Evolutionary conservation across 2,797 vertebrate species (phyloP).

Genomic region (Hemibagrus guttatus): DNA sequence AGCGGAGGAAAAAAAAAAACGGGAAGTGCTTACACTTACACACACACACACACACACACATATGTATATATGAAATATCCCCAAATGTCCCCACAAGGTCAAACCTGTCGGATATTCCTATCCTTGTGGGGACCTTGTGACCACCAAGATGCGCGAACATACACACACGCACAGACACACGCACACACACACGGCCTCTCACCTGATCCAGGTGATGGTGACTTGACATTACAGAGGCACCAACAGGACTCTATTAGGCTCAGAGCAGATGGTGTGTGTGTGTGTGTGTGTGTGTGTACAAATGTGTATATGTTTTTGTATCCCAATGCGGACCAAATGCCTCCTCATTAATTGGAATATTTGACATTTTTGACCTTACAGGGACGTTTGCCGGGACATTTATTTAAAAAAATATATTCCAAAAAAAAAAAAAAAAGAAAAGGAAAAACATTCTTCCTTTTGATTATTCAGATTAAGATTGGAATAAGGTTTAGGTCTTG

Average conservation of each 20-base stretch:
- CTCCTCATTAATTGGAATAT: neutral
- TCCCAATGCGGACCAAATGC: neutral
- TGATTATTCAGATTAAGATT: neutral
- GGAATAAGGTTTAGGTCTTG: neutral
- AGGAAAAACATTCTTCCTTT: too few species aligned
- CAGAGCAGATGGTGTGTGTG: constrained; percentile 46
- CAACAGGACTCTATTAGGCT: constrained; percentile 47
- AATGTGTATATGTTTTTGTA: neutral
- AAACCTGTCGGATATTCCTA: neutral
- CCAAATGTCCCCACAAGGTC: neutral
- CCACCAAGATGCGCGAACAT: neutral
- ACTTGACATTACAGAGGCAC: constrained; percentile 45
- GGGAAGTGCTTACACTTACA: neutral
- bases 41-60: neutral
- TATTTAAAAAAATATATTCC: too few species aligned
- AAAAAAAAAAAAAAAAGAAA: too few species aligned
- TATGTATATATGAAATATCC: neutral
- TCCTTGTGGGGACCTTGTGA: neutral
- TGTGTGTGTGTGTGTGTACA: constrained; percentile 48
- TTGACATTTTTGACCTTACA: neutral
- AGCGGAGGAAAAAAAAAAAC: neutral
- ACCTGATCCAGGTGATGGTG: constrained; percentile 36
- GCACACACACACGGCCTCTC: neutral
- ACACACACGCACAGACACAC: neutral
- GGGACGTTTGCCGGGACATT: neutral